Evolutionary conservation across 2,888 invertebrate species (phyloP).

Genomic region (Heliconius ismenius): DNA sequence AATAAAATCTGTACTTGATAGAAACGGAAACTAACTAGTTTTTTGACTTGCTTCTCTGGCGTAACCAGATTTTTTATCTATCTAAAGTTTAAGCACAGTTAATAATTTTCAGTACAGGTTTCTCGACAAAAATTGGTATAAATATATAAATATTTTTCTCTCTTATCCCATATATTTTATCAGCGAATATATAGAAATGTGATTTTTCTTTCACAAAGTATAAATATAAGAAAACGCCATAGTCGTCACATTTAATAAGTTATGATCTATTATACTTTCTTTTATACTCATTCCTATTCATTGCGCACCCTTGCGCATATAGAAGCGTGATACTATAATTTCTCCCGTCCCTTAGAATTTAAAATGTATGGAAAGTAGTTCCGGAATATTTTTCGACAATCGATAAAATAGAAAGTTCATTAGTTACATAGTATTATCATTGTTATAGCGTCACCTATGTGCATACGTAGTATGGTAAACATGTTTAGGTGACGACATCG

Average conservation of each 20-base stretch:
- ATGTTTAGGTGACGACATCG: background rate
- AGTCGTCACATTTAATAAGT: conserved; percentile 60
- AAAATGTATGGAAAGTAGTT: conserved; percentile 75
- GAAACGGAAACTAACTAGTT: no score
- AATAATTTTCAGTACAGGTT: no score
- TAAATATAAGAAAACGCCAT: conserved; percentile 39
- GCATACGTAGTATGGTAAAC: background rate
- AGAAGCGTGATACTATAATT: conserved; percentile 71
- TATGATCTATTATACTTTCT: conserved; percentile 73
- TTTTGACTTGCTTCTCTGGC: no score
- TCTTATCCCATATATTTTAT: no score
- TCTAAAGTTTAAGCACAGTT: no score
- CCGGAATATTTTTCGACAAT: conserved; percentile 74
- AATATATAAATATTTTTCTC: no score
- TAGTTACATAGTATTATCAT: conserved; percentile 38
- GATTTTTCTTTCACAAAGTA: background rate
- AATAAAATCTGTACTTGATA: no score
- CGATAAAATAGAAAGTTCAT: conserved; percentile 75
- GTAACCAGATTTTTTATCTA: no score
- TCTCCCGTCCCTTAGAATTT: conserved; percentile 76
- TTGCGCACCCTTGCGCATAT: conserved; percentile 57
- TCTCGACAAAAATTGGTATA: no score
- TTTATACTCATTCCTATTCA: conserved; percentile 73
- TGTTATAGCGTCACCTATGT: conserved; percentile 1
- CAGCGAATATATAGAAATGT: no score